These are phyloP conservation scores for Colaptes auratus DNA, from an alignment of 2,113 vertebrate genomes.

Conservation along the genomic window DNA sequence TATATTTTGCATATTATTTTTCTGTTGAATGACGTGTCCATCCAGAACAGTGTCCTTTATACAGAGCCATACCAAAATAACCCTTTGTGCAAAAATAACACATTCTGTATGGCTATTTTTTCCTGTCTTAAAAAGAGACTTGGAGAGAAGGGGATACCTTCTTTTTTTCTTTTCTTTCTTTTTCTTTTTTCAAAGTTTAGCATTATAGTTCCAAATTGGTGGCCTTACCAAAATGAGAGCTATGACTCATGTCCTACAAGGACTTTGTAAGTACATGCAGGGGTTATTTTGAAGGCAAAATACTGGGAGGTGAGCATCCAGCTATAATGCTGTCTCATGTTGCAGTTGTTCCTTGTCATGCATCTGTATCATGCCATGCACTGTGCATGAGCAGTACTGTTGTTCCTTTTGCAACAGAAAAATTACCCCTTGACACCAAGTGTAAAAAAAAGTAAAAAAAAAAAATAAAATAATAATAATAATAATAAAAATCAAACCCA, in stretches of 20 bases:
- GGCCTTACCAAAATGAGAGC: not conserved
- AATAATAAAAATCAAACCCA: not conserved
- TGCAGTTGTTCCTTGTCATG: not conserved
- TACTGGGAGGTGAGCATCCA: not conserved
- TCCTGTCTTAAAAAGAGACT: not conserved
- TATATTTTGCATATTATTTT: not conserved
- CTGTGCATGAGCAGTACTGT: not conserved
- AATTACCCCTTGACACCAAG: not conserved
- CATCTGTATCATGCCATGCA: not conserved
- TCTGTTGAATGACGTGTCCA: not conserved
- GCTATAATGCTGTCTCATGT: not conserved
- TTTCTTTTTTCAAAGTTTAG: not conserved
- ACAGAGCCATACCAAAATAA: not conserved
- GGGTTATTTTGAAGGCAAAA: not conserved
- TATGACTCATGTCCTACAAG: not conserved
- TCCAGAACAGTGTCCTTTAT: not conserved
- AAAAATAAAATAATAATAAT: not conserved
- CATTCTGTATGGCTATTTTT: not conserved
- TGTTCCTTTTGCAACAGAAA: not conserved
- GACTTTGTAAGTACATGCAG: not conserved
- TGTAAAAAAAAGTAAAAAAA: not conserved
- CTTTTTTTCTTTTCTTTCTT: not conserved
- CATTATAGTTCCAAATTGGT: not conserved
- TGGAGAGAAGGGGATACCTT: not conserved
- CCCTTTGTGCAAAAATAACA: not conserved